Percentiles rank a stretch among this genome's conserved stretches.
These are phyloP conservation scores for Synodontis membranacea DNA, from an alignment of 2,113 vertebrate genomes.

Conservation along the genomic window DNA sequence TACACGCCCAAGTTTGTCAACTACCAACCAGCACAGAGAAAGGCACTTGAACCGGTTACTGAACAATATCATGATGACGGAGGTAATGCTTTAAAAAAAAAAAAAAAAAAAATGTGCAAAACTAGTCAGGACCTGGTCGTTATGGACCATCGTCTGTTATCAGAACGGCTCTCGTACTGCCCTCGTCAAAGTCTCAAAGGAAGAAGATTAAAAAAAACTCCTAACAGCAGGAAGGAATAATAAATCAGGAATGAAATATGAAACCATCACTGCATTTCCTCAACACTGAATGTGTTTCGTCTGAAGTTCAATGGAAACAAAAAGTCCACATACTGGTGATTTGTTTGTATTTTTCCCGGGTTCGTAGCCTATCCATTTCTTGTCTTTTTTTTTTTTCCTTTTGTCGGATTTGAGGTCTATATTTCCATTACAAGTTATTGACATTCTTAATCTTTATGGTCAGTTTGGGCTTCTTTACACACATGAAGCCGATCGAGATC, in stretches of 20 bases:
- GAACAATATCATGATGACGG: slow-evolving; percentile 54
- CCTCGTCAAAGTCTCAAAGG: background rate
- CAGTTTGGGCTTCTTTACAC: background rate
- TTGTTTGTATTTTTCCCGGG: background rate
- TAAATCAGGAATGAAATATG: background rate
- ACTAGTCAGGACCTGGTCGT: slow-evolving; percentile 57
- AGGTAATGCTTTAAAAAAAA: too few species aligned
- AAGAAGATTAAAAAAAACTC: background rate
- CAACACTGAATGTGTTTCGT: slow-evolving; percentile 22
- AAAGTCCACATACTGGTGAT: background rate
- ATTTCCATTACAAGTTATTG: too few species aligned
- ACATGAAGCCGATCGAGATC: too few species aligned
- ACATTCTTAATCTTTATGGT: background rate
- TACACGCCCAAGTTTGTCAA: background rate
- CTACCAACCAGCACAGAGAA: slow-evolving; percentile 60
- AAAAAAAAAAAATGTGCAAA: slow-evolving; percentile 67
- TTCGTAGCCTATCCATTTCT: background rate
- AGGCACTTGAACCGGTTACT: slow-evolving; percentile 73
- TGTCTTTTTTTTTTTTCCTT: too few species aligned
- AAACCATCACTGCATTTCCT: background rate
- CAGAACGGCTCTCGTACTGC: background rate
- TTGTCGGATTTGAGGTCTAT: too few species aligned
- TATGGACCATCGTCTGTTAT: slow-evolving; percentile 59
- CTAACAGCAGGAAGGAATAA: background rate
- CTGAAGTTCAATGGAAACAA: background rate